Conservation (phyloP, 2,888 invertebrate genomes). For the Hedya salicella region DNA sequence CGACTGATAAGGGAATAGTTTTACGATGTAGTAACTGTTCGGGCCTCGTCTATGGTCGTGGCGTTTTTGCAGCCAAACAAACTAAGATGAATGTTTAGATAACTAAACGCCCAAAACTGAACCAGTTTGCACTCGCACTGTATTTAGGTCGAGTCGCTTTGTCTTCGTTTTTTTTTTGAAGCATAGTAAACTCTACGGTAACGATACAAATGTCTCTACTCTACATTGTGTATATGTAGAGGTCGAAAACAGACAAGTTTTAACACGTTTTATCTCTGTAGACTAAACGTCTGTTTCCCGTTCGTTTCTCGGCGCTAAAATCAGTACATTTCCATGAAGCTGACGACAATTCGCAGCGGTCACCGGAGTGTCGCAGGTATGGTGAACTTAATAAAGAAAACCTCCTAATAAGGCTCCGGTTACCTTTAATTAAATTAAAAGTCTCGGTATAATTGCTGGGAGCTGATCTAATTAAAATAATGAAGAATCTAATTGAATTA, state of each 20-base stretch:
- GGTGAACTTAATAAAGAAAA: slow-evolving; percentile 36
- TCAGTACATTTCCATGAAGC: not conserved
- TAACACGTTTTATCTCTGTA: slow-evolving; percentile 17
- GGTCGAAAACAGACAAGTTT: slow-evolving; percentile 9
- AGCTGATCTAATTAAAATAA: slow-evolving; percentile 37
- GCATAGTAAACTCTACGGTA: not conserved
- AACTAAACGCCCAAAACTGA: not conserved
- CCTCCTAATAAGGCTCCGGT: slow-evolving; percentile 34
- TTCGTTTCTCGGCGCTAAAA: not conserved
- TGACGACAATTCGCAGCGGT: not conserved
- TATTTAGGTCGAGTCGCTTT: slow-evolving; percentile 11
- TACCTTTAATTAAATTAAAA: slow-evolving; percentile 42
- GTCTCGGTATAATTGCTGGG: slow-evolving; percentile 32
- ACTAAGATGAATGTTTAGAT: slow-evolving; percentile 31
- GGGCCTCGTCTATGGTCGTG: not conserved
- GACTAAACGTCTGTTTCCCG: not conserved
- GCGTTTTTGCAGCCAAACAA: not conserved
- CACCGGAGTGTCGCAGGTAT: too few relatives aligned
- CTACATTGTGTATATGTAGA: too few relatives aligned
- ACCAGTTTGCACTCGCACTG: not conserved
- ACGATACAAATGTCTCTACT: not conserved
- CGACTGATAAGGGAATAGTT: slow-evolving; percentile 31
- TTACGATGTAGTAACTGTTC: slow-evolving; percentile 15
- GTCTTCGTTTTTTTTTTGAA: not conserved
- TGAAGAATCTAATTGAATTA: slow-evolving; percentile 36